Percentiles rank a stretch among this genome's conserved stretches.
These are phyloP conservation scores for Lagorchestes hirsutus DNA, from an alignment of 2,797 vertebrate species.

Conservation along the genomic window DNA sequence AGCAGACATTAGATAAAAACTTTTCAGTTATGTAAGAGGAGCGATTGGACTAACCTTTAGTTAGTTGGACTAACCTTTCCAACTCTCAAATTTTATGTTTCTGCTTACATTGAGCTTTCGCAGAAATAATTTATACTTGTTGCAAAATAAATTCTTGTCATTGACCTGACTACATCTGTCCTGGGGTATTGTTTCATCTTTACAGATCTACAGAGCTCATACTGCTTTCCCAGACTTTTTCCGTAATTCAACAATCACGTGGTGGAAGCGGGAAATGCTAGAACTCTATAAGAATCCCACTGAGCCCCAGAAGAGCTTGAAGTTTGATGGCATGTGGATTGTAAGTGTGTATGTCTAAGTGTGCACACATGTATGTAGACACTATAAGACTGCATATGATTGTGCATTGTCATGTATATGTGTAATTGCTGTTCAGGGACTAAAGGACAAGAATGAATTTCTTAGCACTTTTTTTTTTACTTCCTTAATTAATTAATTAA, in stretches of 20 bases:
- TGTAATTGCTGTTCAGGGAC: background rate
- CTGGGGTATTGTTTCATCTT: background rate
- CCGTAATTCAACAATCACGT: constrained; percentile 84
- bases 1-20: background rate
- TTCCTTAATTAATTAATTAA: background rate
- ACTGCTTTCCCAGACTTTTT: constrained; percentile 95
- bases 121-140: background rate
- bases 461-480: background rate
- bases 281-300: constrained; percentile 85
- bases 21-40: background rate
- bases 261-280: constrained; percentile 93
- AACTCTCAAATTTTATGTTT: background rate
- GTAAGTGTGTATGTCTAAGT: constrained; percentile 86
- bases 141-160: background rate
- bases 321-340: constrained; percentile 95
- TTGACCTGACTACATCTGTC: background rate
- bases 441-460: background rate
- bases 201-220: constrained; percentile 87
- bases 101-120: background rate
- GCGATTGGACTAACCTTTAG: background rate
- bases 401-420: background rate
- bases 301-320: constrained; percentile 72
- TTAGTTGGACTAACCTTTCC: background rate
- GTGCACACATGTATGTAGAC: background rate
- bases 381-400: background rate